These are phyloP conservation scores for Anabacerthia variegaticeps DNA, from an alignment of 2,797 vertebrate species.

Conservation along the genomic window DNA sequence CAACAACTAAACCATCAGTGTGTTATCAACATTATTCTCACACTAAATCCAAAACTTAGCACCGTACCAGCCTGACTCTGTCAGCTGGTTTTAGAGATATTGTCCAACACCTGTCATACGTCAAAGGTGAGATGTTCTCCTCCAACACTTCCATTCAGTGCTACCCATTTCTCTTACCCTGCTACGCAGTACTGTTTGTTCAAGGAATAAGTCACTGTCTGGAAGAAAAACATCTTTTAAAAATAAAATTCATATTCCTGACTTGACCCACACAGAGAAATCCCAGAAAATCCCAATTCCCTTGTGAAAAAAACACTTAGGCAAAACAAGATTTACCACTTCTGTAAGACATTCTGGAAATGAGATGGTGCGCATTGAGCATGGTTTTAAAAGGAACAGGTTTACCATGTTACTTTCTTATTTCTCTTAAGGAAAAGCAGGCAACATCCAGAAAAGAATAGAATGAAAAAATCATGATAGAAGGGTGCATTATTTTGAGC, in stretches of 20 bases:
- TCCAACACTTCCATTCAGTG: background rate
- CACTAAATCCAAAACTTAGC: background rate
- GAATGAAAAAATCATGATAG: background rate
- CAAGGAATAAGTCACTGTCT: background rate
- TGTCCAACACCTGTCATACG: background rate
- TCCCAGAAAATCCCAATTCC: background rate
- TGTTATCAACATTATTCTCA: background rate
- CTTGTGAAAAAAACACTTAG: background rate
- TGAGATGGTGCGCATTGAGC: background rate
- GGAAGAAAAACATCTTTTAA: background rate
- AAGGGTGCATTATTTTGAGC: background rate
- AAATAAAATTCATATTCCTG: background rate
- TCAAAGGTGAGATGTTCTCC: background rate
- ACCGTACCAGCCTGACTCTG: background rate
- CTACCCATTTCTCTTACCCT: background rate
- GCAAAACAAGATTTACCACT: background rate
- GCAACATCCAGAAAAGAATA: background rate
- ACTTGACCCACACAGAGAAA: background rate
- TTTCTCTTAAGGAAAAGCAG: background rate
- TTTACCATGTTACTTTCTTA: background rate
- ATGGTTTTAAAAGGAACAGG: background rate
- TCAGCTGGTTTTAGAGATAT: background rate
- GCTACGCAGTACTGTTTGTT: background rate
- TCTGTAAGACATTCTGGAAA: background rate
- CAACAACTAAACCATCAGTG: background rate